Evolutionary conservation across 1,140 invertebrate species (phyloP).

Genomic region (Drosophila nannoptera): DNA sequence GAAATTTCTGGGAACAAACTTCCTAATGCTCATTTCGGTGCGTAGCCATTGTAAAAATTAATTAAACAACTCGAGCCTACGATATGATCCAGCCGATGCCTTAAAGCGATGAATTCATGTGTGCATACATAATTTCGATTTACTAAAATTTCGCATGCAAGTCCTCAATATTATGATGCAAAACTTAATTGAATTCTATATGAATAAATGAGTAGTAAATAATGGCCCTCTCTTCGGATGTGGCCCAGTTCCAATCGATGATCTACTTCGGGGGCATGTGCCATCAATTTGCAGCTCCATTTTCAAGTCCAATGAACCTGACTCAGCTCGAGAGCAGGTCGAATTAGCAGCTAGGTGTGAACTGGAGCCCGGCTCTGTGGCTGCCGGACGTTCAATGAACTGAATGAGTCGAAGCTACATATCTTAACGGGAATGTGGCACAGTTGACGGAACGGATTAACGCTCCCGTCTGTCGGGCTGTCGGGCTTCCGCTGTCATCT

Average conservation of each 20-base stretch:
- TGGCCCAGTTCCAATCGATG: slow-evolving; percentile 13
- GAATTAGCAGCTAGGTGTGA: slow-evolving; percentile 40
- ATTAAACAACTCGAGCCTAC: slow-evolving; percentile 1
- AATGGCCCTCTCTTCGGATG: no score
- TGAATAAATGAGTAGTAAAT: not conserved
- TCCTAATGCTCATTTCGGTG: slow-evolving; percentile 7
- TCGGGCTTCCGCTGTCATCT: no score
- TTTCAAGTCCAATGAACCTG: slow-evolving; percentile 51
- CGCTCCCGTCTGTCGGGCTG: slow-evolving; percentile 31
- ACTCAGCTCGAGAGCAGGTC: slow-evolving; percentile 9
- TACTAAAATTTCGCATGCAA: not conserved
- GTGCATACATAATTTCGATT: not conserved
- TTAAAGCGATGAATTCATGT: not conserved
- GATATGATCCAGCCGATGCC: not conserved
- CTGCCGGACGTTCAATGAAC: slow-evolving; percentile 56
- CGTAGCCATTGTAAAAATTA: slow-evolving; percentile 1
- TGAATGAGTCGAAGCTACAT: slow-evolving; percentile 8
- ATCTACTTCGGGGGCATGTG: slow-evolving; percentile 4
- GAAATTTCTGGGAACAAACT: slow-evolving; percentile 4
- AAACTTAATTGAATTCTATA: not conserved
- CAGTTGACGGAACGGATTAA: slow-evolving; percentile 60
- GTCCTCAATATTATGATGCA: not conserved
- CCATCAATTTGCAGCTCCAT: slow-evolving; percentile 40
- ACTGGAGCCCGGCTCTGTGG: not conserved
- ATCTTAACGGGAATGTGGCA: slow-evolving; percentile 46